phyloP scores from a whole-genome alignment of 2,113 vertebrate species.

The Chaetura pelagica region DNA sequence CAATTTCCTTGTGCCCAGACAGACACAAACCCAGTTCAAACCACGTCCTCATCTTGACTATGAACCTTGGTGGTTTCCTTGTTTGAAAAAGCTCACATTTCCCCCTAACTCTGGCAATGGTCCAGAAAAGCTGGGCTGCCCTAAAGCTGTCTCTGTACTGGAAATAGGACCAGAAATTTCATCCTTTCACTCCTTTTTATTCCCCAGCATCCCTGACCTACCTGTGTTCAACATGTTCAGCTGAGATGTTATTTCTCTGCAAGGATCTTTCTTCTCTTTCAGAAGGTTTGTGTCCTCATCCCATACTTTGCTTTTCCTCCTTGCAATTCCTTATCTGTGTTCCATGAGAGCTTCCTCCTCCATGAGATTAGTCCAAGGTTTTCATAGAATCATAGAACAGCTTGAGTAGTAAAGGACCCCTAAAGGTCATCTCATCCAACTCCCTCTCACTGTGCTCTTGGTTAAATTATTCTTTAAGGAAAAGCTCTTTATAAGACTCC shows the following conservation, averaged over 20 bases:
- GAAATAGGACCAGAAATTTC: neutral
- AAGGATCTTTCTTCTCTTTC: neutral
- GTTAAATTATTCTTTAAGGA: neutral
- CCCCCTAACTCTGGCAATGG: neutral
- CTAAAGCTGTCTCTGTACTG: neutral
- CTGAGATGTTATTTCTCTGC: neutral
- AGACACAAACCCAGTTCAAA: neutral
- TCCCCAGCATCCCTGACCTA: neutral
- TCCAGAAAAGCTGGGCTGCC: neutral
- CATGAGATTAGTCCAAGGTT: rapidly evolving
- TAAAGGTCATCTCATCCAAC: neutral
- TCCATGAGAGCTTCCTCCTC: neutral
- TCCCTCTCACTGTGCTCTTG: neutral
- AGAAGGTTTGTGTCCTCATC: neutral
- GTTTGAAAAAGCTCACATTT: neutral
- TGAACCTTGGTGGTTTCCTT: rapidly evolving
- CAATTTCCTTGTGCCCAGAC: neutral
- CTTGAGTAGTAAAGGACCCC: too few relatives aligned
- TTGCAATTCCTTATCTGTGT: neutral
- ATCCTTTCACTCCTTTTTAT: neutral
- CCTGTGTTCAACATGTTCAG: neutral
- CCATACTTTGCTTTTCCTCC: neutral
- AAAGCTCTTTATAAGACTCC: neutral
- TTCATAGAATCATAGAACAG: neutral
- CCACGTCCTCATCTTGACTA: neutral